phyloP scores from a whole-genome alignment of 2,113 vertebrate species.

The Eulacestoma nigropectus region DNA sequence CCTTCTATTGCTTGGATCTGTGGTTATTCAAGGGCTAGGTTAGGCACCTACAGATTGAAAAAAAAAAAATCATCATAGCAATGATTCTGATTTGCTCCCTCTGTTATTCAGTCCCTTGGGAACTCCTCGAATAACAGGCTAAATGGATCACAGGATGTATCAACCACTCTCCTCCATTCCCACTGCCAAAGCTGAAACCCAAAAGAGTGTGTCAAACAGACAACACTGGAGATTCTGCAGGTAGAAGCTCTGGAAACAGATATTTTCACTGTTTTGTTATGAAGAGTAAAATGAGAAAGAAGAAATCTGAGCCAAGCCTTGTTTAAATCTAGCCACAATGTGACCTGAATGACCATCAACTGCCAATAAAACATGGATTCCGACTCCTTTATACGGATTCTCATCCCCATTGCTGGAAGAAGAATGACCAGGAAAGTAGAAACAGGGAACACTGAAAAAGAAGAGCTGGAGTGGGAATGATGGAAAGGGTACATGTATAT shows the following conservation, averaged over 20 bases:
- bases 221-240: background rate
- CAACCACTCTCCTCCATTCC: background rate
- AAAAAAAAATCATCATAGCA: background rate
- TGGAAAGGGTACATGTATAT: fast-evolving
- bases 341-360: background rate
- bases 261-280: background rate
- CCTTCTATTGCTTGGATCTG: background rate
- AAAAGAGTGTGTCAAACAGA: background rate
- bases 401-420: background rate
- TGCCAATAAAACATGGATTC: background rate
- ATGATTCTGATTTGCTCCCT: background rate
- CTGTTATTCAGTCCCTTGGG: background rate
- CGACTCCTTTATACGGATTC: background rate
- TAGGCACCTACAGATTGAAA: background rate
- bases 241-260: background rate
- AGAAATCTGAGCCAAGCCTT: background rate
- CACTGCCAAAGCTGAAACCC: background rate
- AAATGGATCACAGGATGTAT: background rate
- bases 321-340: background rate
- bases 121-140: background rate
- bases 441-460: background rate
- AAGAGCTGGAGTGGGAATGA: background rate
- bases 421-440: background rate
- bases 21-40: background rate
- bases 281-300: background rate